phyloP scores from a whole-genome alignment of 2,113 vertebrate species.

The Camarhynchus parvulus region DNA sequence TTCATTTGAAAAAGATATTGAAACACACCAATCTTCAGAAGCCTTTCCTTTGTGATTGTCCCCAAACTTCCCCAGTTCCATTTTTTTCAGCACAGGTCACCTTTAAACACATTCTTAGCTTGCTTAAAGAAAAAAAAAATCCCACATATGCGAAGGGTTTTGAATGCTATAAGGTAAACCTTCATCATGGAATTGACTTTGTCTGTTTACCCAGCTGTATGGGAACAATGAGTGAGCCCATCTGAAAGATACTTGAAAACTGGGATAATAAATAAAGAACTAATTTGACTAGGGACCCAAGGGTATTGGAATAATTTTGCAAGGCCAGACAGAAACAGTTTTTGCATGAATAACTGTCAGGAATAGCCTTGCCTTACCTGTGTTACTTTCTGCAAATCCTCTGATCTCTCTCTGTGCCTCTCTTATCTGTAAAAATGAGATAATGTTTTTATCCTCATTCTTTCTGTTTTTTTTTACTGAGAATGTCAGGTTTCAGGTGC shows the following conservation, averaged over 20 bases:
- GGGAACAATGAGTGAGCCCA: constrained; percentile 21
- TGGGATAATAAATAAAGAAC: constrained; percentile 61
- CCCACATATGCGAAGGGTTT: neutral
- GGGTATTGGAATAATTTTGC: constrained; percentile 45
- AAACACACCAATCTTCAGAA: neutral
- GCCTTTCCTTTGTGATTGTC: neutral
- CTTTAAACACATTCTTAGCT: constrained; percentile 13
- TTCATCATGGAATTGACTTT: constrained; percentile 13
- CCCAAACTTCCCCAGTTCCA: neutral
- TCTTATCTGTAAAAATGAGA: constrained; percentile 2
- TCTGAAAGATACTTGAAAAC: constrained; percentile 54
- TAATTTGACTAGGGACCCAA: constrained; percentile 51
- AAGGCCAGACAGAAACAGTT: constrained; percentile 6
- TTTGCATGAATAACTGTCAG: constrained; percentile 17
- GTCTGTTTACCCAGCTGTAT: constrained; percentile 63
- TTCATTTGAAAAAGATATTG: neutral
- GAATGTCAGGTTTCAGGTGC: neutral
- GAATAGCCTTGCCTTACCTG: constrained; percentile 19
- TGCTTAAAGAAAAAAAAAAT: neutral
- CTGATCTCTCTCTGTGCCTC: neutral
- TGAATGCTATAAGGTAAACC: constrained; percentile 29
- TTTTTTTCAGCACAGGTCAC: neutral
- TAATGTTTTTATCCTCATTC: constrained; percentile 20
- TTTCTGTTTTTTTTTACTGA: neutral
- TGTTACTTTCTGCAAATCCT: neutral